These are phyloP conservation scores for Entelurus aequoreus DNA, from an alignment of 2,113 vertebrate genomes.

Conservation along the genomic window DNA sequence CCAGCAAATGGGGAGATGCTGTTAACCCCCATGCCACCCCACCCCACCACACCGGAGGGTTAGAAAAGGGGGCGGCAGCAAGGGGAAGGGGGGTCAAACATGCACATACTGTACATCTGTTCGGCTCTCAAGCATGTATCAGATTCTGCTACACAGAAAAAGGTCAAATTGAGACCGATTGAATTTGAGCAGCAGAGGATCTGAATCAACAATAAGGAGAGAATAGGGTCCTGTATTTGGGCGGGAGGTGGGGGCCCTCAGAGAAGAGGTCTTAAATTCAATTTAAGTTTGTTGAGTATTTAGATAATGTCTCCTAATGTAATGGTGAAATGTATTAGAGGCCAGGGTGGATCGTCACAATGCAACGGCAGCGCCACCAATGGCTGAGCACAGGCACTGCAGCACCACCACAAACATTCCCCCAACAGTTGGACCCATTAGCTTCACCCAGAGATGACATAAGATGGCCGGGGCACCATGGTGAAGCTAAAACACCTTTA, in stretches of 20 bases:
- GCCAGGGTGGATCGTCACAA: slow-evolving; percentile 34
- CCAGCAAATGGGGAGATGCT: slow-evolving; percentile 68
- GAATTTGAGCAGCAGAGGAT: slow-evolving; percentile 63
- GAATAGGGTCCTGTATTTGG: slow-evolving; percentile 54
- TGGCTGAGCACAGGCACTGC: slow-evolving; percentile 31
- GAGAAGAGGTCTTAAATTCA: slow-evolving; percentile 58
- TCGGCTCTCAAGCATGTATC: slow-evolving; percentile 20
- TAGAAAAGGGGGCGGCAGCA: not conserved
- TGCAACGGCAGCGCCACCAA: slow-evolving; percentile 68
- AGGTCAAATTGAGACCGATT: slow-evolving; percentile 73
- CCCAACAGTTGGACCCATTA: not conserved
- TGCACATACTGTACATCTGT: slow-evolving; percentile 59
- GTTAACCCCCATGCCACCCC: slow-evolving; percentile 61
- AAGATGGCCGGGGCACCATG: not conserved
- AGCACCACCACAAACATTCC: not conserved
- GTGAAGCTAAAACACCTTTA: too few relatives aligned
- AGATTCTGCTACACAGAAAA: slow-evolving; percentile 66
- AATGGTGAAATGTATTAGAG: slow-evolving; percentile 47
- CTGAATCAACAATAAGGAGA: slow-evolving; percentile 68
- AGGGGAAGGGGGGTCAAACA: slow-evolving; percentile 7
- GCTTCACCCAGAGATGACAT: not conserved
- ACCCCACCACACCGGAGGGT: too few relatives aligned
- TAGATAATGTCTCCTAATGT: slow-evolving; percentile 72
- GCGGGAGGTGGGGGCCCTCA: not conserved
- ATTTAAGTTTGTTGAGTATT: slow-evolving; percentile 73